Conservation (phyloP, 2,888 invertebrate genomes). For the Leptogaster cylindrica region DNA sequence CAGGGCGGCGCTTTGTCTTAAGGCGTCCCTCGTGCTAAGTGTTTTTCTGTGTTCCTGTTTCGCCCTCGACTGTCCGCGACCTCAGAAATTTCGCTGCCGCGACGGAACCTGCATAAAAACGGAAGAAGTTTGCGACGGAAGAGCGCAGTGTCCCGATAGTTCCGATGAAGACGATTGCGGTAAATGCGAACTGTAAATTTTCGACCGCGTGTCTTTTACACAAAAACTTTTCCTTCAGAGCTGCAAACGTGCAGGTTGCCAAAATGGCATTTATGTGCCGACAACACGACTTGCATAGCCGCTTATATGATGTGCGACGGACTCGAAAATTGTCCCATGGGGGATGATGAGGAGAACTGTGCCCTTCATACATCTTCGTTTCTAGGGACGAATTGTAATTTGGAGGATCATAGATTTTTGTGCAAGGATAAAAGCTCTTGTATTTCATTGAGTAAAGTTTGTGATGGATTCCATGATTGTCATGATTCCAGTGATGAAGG, state of each 20-base stretch:
- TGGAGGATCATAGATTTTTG: conserved; percentile 63
- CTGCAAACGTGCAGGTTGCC: conserved; percentile 57
- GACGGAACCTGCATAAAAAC: conserved; percentile 60
- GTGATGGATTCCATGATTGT: conserved; percentile 67
- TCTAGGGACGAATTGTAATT: conserved; percentile 60
- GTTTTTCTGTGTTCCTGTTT: background rate
- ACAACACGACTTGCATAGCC: conserved; percentile 71
- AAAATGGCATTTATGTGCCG: conserved; percentile 58
- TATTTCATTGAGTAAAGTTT: conserved; percentile 63
- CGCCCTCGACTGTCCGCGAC: conserved; percentile 58
- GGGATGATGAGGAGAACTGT: conserved; percentile 67
- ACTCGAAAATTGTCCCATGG: conserved; percentile 70
- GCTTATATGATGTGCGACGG: conserved; percentile 75
- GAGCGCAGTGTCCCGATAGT: conserved; percentile 56
- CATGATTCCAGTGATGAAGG: conserved; percentile 71
- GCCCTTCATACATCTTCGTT: no score
- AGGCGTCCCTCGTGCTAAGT: background rate
- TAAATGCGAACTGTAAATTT: conserved; percentile 47
- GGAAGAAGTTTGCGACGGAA: conserved; percentile 58
- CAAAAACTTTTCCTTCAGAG: conserved; percentile 48
- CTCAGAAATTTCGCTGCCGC: conserved; percentile 64
- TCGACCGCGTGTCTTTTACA: background rate
- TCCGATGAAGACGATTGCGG: conserved; percentile 60
- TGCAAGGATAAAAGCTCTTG: conserved; percentile 67
- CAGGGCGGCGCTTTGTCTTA: conserved; percentile 3